Evolutionary conservation across 2,888 invertebrate species (phyloP), one percentile per base, ranked within the genome.

Genomic region (Volucella inanis): DNA sequence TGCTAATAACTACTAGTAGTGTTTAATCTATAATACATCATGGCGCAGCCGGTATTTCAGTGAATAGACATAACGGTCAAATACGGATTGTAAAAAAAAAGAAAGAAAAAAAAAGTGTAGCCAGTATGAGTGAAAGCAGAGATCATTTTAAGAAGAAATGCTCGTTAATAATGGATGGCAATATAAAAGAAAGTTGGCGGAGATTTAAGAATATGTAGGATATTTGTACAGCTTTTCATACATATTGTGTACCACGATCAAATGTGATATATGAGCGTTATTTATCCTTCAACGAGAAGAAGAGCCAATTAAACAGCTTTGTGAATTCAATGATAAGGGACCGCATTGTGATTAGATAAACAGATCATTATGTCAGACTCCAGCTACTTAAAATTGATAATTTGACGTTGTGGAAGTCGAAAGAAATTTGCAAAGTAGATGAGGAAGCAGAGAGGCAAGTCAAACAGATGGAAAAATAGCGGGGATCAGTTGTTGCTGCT

Each of bases 141-240:
- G 18, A 22, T 22, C 18, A 22, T 2, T 22, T 22, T 22, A 22
- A 22, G 18, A 22, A 22, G 18, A 2, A 2, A 22, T 52, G 52
- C 11, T 54, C 39, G 9, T 10, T 55, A 39, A 71, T 50, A 62
- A 38, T 74, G 55, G 64, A 74, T 41, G 67, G 67, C 12, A 75
- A 76, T 57, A 31, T 67, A 18, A 65, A 76, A 57, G 76, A 67
- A 59, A 76, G 67, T 49, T 76, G 76, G 76, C 15, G 55, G 55
- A 54, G 50, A 65, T 67, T 75, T 15, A 39, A 54, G 49, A 54
- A n/a, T 31, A 67, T 67, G 57, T 76, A 57, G 43, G 43, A 57
- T 14, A 59, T 76, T n/a, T 76, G 67, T 49, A 22, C 49, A 15
- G 50, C 62, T 76, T 75, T 75, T 61, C 59, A 80, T 43, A 38